These are phyloP conservation scores for Apocrypta bakeri DNA, from an alignment of 1,140 invertebrate genomes.

Conservation along the genomic window DNA sequence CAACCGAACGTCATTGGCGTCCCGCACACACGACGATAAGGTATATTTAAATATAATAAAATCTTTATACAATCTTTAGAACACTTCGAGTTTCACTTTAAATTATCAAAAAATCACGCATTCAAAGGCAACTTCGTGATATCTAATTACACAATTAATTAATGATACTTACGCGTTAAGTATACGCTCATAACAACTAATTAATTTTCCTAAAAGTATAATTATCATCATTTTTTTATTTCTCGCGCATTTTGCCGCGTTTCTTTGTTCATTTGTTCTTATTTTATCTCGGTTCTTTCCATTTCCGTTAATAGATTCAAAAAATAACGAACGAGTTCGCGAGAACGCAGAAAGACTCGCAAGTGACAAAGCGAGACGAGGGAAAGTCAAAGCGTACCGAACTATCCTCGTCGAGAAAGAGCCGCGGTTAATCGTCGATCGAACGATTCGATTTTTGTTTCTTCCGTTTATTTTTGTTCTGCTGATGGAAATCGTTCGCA, in stretches of 20 bases:
- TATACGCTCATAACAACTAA: slow-evolving; percentile 49
- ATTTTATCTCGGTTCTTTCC: too few relatives aligned
- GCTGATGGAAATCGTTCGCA: neutral
- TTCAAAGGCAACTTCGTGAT: slow-evolving; percentile 54
- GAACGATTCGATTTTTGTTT: slow-evolving; percentile 22
- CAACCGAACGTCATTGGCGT: neutral
- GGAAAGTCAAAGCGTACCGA: slow-evolving; percentile 26
- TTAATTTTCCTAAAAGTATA: slow-evolving; percentile 53
- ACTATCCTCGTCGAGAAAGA: slow-evolving; percentile 7
- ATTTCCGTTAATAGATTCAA: slow-evolving; percentile 47
- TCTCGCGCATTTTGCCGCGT: slow-evolving; percentile 5
- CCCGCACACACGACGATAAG: slow-evolving; percentile 47
- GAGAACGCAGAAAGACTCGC: slow-evolving; percentile 22
- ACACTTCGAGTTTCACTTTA: slow-evolving; percentile 49
- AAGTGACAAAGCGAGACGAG: neutral
- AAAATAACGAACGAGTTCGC: slow-evolving; percentile 50
- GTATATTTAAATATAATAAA: slow-evolving; percentile 54
- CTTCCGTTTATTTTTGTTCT: neutral
- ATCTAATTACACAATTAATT: slow-evolving; percentile 54
- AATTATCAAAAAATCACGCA: slow-evolving; percentile 53
- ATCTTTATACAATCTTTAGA: slow-evolving; percentile 53
- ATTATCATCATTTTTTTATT: slow-evolving; percentile 40
- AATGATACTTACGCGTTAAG: slow-evolving; percentile 52
- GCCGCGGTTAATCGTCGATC: slow-evolving; percentile 14
- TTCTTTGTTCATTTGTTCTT: neutral